phyloP scores from a whole-genome alignment of 2,888 invertebrate genomes.

The Laspeyria flexula region DNA sequence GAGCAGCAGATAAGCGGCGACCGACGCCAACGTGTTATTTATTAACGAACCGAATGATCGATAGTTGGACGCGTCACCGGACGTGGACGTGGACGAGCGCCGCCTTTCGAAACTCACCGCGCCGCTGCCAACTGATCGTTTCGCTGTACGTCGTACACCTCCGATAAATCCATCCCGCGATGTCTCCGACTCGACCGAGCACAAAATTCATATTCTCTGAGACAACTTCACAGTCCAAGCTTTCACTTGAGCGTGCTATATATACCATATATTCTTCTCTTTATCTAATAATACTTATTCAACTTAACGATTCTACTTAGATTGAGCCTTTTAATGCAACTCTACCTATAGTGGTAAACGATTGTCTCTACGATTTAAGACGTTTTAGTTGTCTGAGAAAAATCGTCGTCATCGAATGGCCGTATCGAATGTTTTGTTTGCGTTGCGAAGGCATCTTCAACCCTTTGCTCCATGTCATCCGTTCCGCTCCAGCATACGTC shows the following conservation, averaged over 20 bases:
- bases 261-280: constrained; percentile 7
- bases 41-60: constrained; percentile 87
- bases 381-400: constrained; percentile 45
- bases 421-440: constrained; percentile 80
- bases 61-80: constrained; percentile 85
- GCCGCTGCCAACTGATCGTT: constrained; percentile 63
- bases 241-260: constrained; percentile 38
- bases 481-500: constrained; percentile 82
- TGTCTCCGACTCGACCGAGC: constrained; percentile 61
- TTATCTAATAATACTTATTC: neutral
- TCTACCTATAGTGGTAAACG: constrained; percentile 2
- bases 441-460: constrained; percentile 70
- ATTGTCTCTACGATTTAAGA: constrained; percentile 8
- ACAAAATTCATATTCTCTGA: constrained; percentile 55
- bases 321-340: constrained; percentile 6
- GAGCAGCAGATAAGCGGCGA: constrained; percentile 83
- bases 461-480: constrained; percentile 77
- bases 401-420: constrained; percentile 65
- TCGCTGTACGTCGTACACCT: constrained; percentile 57
- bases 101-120: constrained; percentile 80
- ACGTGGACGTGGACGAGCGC: constrained; percentile 73
- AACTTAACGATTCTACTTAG: constrained; percentile 7
- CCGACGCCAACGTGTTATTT: constrained; percentile 84
- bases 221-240: constrained; percentile 32
- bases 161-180: constrained; percentile 63